Percentiles rank a stretch among this genome's conserved stretches.
phyloP scores from a whole-genome alignment of 2,797 vertebrate species.

The Urophycis tenuis region DNA sequence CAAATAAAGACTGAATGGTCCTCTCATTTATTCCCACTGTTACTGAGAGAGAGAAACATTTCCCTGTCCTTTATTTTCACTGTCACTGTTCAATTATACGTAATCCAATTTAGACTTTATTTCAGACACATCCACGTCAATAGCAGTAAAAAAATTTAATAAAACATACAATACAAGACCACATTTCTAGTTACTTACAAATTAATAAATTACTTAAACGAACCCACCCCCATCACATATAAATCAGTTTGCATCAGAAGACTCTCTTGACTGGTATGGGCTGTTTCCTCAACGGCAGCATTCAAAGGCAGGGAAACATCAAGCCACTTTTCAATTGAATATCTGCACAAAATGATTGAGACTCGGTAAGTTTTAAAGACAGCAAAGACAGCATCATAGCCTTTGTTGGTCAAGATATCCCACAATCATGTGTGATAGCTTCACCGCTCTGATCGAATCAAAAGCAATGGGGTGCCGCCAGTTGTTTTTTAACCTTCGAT shows the following conservation, averaged over 20 bases:
- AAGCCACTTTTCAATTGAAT: not conserved
- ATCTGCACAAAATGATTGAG: not conserved
- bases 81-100: too few relatives aligned
- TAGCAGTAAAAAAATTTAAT: too few relatives aligned
- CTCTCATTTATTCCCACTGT: too few relatives aligned
- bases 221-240: not conserved
- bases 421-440: not conserved
- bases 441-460: not conserved
- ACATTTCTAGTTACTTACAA: too few relatives aligned
- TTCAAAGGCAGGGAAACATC: not conserved
- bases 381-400: not conserved
- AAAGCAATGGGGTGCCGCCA: not conserved
- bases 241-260: not conserved
- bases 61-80: not conserved
- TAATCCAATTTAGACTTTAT: not conserved
- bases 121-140: not conserved
- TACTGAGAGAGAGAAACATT: not conserved
- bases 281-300: not conserved
- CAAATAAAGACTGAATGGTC: too few relatives aligned
- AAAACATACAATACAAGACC: too few relatives aligned
- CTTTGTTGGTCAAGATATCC: not conserved
- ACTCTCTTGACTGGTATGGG: not conserved
- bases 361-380: not conserved
- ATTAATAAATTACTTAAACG: not conserved
- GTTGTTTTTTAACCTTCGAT: too few relatives aligned